Evolutionary conservation across 2,797 vertebrate genomes (phyloP).

Genomic region (Paramormyrops hopkinsi): DNA sequence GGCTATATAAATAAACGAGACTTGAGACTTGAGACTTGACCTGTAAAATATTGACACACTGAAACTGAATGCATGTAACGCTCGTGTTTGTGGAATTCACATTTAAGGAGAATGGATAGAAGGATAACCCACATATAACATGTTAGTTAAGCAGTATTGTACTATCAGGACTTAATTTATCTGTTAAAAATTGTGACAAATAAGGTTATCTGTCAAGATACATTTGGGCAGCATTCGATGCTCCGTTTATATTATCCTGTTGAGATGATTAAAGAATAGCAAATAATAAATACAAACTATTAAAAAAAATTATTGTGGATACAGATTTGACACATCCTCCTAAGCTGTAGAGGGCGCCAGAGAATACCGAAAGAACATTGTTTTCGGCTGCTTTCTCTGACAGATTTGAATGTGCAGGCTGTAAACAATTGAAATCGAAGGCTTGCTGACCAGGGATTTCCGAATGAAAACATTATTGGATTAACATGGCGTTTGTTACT

Average conservation of each 20-base stretch:
- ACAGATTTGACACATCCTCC: background rate
- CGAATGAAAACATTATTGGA: background rate
- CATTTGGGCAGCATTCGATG: background rate
- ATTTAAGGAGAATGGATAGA: background rate
- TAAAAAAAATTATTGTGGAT: background rate
- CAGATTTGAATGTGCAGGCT: background rate
- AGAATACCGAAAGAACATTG: background rate
- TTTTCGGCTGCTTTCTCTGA: background rate
- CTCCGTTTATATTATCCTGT: background rate
- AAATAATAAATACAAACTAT: background rate
- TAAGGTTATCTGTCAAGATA: background rate
- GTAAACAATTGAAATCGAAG: background rate
- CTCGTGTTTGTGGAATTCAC: background rate
- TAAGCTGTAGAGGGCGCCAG: background rate
- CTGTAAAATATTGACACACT: background rate
- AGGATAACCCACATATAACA: background rate
- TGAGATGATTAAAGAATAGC: background rate
- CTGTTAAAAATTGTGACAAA: background rate
- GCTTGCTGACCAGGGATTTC: background rate
- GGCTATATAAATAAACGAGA: too few species aligned
- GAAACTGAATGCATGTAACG: background rate
- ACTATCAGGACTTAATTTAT: background rate
- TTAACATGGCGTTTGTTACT: conserved; percentile 65
- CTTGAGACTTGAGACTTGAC: too few species aligned
- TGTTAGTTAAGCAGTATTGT: background rate